Conservation (phyloP, 2,797 vertebrate species). For the Falco rusticolus region DNA sequence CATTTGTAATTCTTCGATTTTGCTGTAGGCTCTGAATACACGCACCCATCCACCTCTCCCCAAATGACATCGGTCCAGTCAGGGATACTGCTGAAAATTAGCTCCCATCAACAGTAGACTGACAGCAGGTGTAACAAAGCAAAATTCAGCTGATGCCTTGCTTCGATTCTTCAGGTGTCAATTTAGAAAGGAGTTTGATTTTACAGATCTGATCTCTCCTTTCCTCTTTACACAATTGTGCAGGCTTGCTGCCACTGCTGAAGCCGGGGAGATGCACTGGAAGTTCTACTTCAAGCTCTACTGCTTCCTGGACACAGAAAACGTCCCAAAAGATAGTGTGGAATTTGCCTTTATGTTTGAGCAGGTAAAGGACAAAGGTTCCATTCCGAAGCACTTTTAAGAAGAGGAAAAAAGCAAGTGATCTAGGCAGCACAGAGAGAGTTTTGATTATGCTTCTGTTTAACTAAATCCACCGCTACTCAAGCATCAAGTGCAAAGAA, state of each 20-base stretch:
- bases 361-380: slow-evolving; percentile 81
- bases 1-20: background rate
- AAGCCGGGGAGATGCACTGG: slow-evolving; percentile 85
- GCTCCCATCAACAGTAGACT: background rate
- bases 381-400: background rate
- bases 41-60: too few relatives aligned
- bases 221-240: background rate
- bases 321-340: slow-evolving; percentile 91
- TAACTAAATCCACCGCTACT: background rate
- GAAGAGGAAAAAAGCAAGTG: background rate
- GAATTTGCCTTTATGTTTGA: slow-evolving; percentile 99
- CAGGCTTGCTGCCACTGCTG: slow-evolving; percentile 84
- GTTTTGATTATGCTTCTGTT: background rate
- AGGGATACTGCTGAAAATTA: background rate
- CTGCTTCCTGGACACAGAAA: slow-evolving; percentile 94
- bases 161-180: background rate
- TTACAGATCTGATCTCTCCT: background rate
- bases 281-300: slow-evolving; percentile 99
- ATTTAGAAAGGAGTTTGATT: background rate
- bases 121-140: background rate
- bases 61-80: background rate
- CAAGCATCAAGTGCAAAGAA: background rate
- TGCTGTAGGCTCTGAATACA: background rate
- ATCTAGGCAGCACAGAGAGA: background rate
- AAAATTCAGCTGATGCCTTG: background rate